Evolutionary conservation across 2,888 invertebrate genomes (phyloP).

Genomic region (Chaetoderma sp.): DNA sequence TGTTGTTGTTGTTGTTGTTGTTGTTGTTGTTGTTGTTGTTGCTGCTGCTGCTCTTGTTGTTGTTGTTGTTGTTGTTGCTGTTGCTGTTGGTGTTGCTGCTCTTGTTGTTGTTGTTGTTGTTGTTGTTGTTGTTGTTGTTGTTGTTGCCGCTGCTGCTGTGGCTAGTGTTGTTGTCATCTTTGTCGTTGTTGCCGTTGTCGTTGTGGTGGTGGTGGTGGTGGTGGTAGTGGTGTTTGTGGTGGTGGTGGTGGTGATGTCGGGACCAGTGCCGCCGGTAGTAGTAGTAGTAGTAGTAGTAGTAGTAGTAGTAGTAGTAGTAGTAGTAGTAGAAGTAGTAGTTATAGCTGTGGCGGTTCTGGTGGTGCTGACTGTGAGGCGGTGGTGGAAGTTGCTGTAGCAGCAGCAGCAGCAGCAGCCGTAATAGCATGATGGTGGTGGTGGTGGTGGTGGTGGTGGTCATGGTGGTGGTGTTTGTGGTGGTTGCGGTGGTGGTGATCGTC

Average conservation of each 20-base stretch:
- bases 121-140: background rate
- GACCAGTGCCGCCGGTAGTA: background rate
- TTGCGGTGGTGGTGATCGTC: background rate
- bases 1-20: background rate
- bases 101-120: background rate
- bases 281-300: background rate
- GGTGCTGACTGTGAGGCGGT: background rate
- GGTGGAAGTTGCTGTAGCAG: background rate
- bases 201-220: background rate
- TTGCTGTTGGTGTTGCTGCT: no score
- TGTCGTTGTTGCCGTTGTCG: no score
- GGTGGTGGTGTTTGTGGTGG: background rate
- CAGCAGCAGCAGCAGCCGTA: background rate
- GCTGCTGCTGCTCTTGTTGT: background rate
- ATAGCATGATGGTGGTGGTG: slow-evolving; percentile 18
- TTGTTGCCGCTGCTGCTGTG: no score
- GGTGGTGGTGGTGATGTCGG: background rate
- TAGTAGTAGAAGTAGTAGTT: background rate
- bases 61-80: background rate
- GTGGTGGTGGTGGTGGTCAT: background rate
- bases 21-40: background rate
- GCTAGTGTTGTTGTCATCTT: background rate
- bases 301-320: background rate
- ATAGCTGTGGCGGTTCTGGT: background rate
- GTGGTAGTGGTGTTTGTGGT: no score